A percentile compares a stretch with the other conserved stretches of the same genome.
These are phyloP conservation scores for Leptinotarsa tumamoca DNA, from an alignment of 2,888 invertebrate species.

Conservation along the genomic window DNA sequence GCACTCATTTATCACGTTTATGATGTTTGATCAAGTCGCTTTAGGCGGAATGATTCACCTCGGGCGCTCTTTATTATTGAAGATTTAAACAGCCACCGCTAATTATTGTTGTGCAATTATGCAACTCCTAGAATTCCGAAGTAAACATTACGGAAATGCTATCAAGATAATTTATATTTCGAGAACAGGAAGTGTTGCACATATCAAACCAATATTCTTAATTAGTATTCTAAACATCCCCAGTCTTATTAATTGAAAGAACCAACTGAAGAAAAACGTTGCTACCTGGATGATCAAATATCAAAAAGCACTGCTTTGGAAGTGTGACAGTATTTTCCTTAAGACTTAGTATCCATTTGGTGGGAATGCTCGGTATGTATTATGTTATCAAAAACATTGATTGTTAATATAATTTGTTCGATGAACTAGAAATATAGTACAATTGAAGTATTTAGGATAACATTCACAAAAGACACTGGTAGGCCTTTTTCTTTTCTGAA, in stretches of 20 bases:
- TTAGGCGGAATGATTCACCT: not conserved
- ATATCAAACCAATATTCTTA: slow-evolving; percentile 5
- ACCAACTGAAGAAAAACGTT: too few species aligned
- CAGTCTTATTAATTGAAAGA: not conserved
- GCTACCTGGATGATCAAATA: too few species aligned
- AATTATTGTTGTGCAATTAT: slow-evolving; percentile 2
- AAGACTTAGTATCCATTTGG: too few species aligned
- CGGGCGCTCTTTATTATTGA: not conserved
- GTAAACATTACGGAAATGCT: not conserved
- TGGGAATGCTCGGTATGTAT: too few species aligned
- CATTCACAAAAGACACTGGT: too few species aligned
- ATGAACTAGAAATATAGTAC: too few species aligned
- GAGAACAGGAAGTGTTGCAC: slow-evolving; percentile 8
- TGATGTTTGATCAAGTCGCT: slow-evolving; percentile 6
- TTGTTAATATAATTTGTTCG: too few species aligned
- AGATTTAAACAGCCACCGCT: not conserved
- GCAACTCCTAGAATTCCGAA: slow-evolving; percentile 6
- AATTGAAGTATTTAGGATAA: too few species aligned
- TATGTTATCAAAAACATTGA: too few species aligned
- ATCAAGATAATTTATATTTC: not conserved
- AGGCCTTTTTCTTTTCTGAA: too few species aligned
- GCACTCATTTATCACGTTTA: slow-evolving; percentile 1
- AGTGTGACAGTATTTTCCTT: too few species aligned
- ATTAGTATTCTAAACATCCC: not conserved
- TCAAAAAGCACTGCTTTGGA: too few species aligned